A percentile compares a stretch with the other conserved stretches of the same genome.
Conservation (phyloP, 2,113 vertebrate genomes). For the Ornithorhynchus anatinus region DNA sequence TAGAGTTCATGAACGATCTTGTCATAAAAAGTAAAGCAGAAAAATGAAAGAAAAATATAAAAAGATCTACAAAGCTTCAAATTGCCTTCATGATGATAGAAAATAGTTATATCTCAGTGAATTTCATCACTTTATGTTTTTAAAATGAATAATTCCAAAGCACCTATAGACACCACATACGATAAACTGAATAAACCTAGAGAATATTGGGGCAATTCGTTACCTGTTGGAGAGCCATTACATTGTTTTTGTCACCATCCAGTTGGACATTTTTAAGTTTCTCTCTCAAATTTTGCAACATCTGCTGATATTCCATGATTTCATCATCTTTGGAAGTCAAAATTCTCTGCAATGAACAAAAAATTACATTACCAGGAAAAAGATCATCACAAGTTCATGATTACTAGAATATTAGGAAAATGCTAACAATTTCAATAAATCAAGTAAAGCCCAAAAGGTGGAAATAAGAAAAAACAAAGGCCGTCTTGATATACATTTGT, state of each 20-base stretch:
- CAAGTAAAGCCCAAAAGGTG: too few relatives aligned
- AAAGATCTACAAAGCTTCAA: slow-evolving; percentile 9
- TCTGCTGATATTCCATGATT: slow-evolving; percentile 88
- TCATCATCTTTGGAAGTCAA: slow-evolving; percentile 92
- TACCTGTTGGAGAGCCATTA: slow-evolving; percentile 93
- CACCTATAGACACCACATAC: not conserved
- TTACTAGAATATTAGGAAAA: too few relatives aligned
- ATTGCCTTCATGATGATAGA: not conserved
- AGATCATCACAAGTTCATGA: not conserved
- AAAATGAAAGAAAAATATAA: slow-evolving; percentile 42
- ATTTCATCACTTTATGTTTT: too few relatives aligned
- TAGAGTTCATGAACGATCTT: slow-evolving; percentile 81
- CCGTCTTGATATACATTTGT: too few relatives aligned
- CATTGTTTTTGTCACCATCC: slow-evolving; percentile 88
- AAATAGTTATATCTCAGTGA: too few relatives aligned
- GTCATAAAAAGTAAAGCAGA: slow-evolving; percentile 44
- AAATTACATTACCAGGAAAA: slow-evolving; percentile 14
- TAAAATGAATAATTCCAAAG: not conserved
- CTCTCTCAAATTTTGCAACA: slow-evolving; percentile 83
- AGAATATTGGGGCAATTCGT: not conserved
- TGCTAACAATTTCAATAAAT: too few relatives aligned
- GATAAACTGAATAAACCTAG: not conserved
- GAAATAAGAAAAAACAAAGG: too few relatives aligned
- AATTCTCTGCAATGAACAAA: slow-evolving; percentile 75
- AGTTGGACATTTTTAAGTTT: slow-evolving; percentile 85